Evolutionary conservation across 1,140 invertebrate species (phyloP).

Genomic region (Acyrthosiphon pisum): DNA sequence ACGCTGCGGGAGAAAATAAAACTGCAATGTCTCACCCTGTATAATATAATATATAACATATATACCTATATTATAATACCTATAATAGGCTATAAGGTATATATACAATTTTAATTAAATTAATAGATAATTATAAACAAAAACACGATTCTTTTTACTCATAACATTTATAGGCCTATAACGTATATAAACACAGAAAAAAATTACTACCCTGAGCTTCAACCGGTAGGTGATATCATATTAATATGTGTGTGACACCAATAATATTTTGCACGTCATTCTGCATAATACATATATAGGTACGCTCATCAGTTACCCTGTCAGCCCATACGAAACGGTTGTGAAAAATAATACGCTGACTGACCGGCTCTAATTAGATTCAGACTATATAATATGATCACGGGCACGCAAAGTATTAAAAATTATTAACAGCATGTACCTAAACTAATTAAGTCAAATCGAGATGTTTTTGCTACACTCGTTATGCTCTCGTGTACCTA

Average conservation of each 20-base stretch:
- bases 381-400: neutral
- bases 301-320: neutral
- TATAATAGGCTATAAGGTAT: too few relatives aligned
- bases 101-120: neutral
- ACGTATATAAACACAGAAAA: neutral
- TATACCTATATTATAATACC: too few relatives aligned
- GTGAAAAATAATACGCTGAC: neutral
- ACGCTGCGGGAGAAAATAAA: neutral
- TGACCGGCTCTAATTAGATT: neutral
- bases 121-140: neutral
- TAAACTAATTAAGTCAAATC: conserved; percentile 22
- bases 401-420: neutral
- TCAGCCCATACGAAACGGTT: neutral
- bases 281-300: neutral
- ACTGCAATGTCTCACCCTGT: neutral
- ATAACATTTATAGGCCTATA: too few relatives aligned
- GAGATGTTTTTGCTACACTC: neutral
- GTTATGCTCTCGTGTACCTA: neutral
- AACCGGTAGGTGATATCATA: neutral
- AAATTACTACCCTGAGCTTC: neutral
- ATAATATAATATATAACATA: neutral
- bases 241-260: neutral
- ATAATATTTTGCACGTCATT: neutral
- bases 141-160: neutral
- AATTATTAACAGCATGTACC: neutral